A percentile compares a stretch with the other conserved stretches of the same genome.
These are phyloP conservation scores for Sitobion miscanthi DNA, from an alignment of 1,140 invertebrate genomes.

Conservation along the genomic window DNA sequence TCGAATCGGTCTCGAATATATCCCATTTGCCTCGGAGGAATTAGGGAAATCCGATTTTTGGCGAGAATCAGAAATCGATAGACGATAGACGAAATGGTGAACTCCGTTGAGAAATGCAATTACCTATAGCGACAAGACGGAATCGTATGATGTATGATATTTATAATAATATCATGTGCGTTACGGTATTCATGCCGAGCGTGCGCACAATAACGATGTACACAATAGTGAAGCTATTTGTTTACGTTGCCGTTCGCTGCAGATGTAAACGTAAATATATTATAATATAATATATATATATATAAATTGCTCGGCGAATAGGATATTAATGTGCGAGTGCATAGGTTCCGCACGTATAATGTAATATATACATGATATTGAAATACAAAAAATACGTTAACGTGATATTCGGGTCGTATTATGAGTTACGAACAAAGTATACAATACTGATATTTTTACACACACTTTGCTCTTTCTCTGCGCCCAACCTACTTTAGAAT, in stretches of 20 bases:
- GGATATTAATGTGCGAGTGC: not conserved
- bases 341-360: not conserved
- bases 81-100: not conserved
- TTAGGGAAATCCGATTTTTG: not conserved
- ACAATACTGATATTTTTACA: not conserved
- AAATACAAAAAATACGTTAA: not conserved
- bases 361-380: not conserved
- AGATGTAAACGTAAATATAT: not conserved
- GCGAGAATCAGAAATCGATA: not conserved
- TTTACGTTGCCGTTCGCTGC: not conserved
- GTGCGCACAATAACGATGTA: not conserved
- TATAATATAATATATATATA: not conserved
- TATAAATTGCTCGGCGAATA: not conserved
- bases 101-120: not conserved
- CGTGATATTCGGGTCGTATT: not conserved
- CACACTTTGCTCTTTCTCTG: not conserved
- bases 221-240: not conserved
- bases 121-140: not conserved
- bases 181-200: not conserved
- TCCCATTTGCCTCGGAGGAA: not conserved
- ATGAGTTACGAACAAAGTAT: conserved; percentile 3
- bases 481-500: not conserved
- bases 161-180: no score
- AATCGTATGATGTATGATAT: not conserved
- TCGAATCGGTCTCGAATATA: no score